Percentiles rank a stretch among this genome's conserved stretches.
These are phyloP conservation scores for Plestiodon gilberti DNA, from an alignment of 2,113 vertebrate genomes.

Conservation along the genomic window DNA sequence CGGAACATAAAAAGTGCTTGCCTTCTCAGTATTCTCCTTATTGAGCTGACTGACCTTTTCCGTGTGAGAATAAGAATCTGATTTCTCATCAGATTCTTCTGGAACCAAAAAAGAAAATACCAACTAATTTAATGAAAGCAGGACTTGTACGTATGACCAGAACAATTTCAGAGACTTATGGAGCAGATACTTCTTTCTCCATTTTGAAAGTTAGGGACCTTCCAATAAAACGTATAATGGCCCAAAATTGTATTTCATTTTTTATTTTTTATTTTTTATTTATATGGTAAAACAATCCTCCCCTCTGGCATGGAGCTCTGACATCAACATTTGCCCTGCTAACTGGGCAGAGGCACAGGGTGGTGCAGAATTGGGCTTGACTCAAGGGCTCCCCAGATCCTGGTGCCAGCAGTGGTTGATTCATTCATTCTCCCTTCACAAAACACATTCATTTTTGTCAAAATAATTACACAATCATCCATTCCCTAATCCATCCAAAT, in stretches of 20 bases:
- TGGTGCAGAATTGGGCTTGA: no score
- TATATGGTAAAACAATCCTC: no score
- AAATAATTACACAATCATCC: background rate
- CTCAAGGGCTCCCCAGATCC: no score
- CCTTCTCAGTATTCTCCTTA: conserved; percentile 82
- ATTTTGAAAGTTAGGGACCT: background rate
- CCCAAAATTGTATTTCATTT: no score
- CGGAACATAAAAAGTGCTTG: conserved; percentile 51
- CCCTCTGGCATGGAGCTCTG: no score
- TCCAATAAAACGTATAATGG: background rate
- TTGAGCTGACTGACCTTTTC: conserved; percentile 84
- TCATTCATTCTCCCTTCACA: background rate
- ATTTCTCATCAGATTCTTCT: conserved; percentile 77
- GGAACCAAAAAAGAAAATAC: conserved; percentile 51
- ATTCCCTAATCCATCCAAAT: background rate
- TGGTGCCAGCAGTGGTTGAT: background rate
- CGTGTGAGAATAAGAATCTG: conserved; percentile 70
- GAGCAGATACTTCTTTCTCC: conserved; percentile 10
- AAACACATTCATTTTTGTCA: background rate
- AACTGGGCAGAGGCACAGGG: no score
- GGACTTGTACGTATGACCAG: background rate
- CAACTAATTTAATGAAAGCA: conserved; percentile 26
- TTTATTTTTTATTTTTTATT: no score
- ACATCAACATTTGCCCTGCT: no score
- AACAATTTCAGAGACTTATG: conserved; percentile 25